These are phyloP conservation scores for Laothoe populi DNA, from an alignment of 2,888 invertebrate genomes.

Conservation along the genomic window DNA sequence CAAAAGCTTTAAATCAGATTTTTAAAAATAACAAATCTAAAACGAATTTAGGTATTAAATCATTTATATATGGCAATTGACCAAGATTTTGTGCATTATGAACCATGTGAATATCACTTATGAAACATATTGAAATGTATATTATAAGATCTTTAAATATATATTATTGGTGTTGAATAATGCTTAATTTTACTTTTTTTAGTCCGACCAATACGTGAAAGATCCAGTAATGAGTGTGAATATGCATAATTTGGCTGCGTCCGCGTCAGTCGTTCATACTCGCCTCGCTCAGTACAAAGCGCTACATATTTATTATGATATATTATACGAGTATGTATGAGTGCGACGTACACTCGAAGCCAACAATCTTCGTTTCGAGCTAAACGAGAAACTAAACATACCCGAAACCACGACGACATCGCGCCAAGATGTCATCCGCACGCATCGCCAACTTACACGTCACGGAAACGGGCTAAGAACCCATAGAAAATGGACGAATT, in stretches of 20 bases:
- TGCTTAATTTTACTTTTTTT: too few relatives aligned
- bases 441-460: constrained; percentile 68
- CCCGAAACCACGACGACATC: constrained; percentile 76
- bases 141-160: too few relatives aligned
- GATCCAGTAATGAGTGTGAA: neutral
- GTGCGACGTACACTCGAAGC: constrained; percentile 42
- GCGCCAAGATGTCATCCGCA: constrained; percentile 48
- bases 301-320: constrained; percentile 36
- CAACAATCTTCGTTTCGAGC: constrained; percentile 50
- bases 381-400: constrained; percentile 63
- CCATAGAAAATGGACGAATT: constrained; percentile 51
- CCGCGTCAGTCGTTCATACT: constrained; percentile 28
- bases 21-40: neutral
- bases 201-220: too few relatives aligned
- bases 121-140: too few relatives aligned
- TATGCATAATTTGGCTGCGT: neutral
- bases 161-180: too few relatives aligned
- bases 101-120: too few relatives aligned
- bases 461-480: constrained; percentile 52
- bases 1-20: neutral
- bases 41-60: too few relatives aligned
- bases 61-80: too few relatives aligned
- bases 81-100: too few relatives aligned
- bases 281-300: constrained; percentile 39
- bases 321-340: constrained; percentile 32